Evolutionary conservation across 2,888 invertebrate genomes (phyloP).

Genomic region (Agrochola circellaris): DNA sequence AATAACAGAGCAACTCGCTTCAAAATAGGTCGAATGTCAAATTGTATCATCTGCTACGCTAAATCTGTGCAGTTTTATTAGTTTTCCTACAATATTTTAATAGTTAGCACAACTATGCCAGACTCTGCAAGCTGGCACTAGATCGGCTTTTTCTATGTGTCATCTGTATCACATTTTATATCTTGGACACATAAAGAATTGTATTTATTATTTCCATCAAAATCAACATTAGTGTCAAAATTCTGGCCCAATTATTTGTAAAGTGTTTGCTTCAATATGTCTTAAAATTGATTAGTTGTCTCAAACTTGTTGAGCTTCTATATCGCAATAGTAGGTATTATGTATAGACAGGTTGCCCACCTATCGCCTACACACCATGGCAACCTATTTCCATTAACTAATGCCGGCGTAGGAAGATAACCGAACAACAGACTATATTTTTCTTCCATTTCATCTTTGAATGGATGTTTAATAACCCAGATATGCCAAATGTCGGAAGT

Average conservation of each 20-base stretch:
- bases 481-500: constrained; percentile 49
- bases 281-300: constrained; percentile 27
- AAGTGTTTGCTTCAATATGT: constrained; percentile 9
- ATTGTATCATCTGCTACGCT: constrained; percentile 47
- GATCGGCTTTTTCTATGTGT: constrained; percentile 13
- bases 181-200: neutral
- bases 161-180: constrained; percentile 8
- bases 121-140: constrained; percentile 24
- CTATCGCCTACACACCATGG: constrained; percentile 48
- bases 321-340: constrained; percentile 38
- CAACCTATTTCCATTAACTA: constrained; percentile 50
- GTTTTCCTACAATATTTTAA: constrained; percentile 54
- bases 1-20: constrained; percentile 11
- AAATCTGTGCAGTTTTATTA: constrained; percentile 57
- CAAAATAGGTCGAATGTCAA: constrained; percentile 57
- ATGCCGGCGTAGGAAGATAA: constrained; percentile 53
- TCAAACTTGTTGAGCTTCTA: constrained; percentile 14
- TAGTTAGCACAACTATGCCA: constrained; percentile 44
- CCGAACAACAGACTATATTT: constrained; percentile 24
- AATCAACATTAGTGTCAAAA: neutral
- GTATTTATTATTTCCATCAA: neutral
- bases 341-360: constrained; percentile 42
- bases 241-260: neutral
- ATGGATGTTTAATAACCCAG: constrained; percentile 43
- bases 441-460: constrained; percentile 32